These are phyloP conservation scores for Pissodes strobi DNA, from an alignment of 1,140 invertebrate species.

Conservation along the genomic window DNA sequence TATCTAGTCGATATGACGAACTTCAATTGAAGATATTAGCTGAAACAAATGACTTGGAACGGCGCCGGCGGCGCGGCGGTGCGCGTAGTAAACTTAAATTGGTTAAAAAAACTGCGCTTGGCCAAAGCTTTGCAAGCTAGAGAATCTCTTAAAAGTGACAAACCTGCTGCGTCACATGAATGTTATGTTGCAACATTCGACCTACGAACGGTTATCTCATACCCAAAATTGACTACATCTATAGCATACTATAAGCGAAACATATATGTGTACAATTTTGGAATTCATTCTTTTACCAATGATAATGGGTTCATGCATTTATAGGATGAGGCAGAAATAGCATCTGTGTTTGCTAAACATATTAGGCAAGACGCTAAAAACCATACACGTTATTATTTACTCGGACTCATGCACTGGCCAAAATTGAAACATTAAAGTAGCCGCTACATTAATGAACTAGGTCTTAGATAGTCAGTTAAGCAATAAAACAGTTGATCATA, in stretches of 20 bases:
- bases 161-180: not conserved
- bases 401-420: slow-evolving; percentile 28
- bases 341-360: slow-evolving; percentile 17
- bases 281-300: slow-evolving; percentile 4
- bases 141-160: not conserved
- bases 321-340: slow-evolving; percentile 28
- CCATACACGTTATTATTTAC: slow-evolving; percentile 20
- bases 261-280: slow-evolving; percentile 20
- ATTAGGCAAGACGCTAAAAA: not conserved
- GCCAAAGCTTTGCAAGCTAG: slow-evolving; percentile 3
- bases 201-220: slow-evolving; percentile 22
- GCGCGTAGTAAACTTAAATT: too few relatives aligned
- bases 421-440: slow-evolving; percentile 28
- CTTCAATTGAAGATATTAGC: slow-evolving; percentile 1
- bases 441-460: slow-evolving; percentile 4
- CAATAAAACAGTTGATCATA: too few relatives aligned
- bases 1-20: slow-evolving; percentile 9
- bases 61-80: too few relatives aligned
- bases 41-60: too few relatives aligned
- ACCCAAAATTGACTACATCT: slow-evolving; percentile 21
- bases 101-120: slow-evolving; percentile 30
- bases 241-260: slow-evolving; percentile 29
- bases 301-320: slow-evolving; percentile 16
- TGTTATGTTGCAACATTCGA: slow-evolving; percentile 23
- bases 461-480: too few relatives aligned